phyloP scores from a whole-genome alignment of 2,113 vertebrate species.

The Casuarius casuarius region DNA sequence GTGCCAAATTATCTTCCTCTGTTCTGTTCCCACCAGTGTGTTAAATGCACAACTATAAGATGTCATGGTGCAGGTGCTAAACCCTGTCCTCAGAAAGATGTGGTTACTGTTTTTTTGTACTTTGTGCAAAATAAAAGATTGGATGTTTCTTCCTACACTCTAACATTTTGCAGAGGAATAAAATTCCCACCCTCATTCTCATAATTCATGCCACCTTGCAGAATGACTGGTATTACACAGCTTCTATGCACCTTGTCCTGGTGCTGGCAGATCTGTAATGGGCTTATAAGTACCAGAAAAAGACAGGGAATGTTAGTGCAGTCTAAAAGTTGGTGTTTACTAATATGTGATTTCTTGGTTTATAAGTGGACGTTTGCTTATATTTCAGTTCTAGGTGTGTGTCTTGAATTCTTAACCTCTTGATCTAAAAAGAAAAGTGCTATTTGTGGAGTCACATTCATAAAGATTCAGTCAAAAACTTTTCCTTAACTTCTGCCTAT shows the following conservation, averaged over 20 bases:
- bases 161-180: not conserved
- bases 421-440: not conserved
- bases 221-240: accelerated
- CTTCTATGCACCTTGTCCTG: not conserved
- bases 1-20: not conserved
- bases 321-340: not conserved
- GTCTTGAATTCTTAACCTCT: not conserved
- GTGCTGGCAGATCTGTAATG: accelerated
- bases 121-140: not conserved
- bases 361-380: not conserved
- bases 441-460: not conserved
- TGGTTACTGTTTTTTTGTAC: not conserved
- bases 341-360: not conserved
- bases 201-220: accelerated
- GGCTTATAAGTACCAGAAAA: not conserved
- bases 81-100: not conserved
- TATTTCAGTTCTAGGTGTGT: not conserved
- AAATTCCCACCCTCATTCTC: not conserved
- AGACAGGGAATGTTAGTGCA: not conserved
- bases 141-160: not conserved
- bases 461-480: not conserved
- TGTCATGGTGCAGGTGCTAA: not conserved
- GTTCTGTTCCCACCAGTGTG: not conserved
- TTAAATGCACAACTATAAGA: accelerated
- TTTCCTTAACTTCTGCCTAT: not conserved